Evolutionary conservation across 2,113 vertebrate species (phyloP).

Genomic region (Cromileptes altivelis): DNA sequence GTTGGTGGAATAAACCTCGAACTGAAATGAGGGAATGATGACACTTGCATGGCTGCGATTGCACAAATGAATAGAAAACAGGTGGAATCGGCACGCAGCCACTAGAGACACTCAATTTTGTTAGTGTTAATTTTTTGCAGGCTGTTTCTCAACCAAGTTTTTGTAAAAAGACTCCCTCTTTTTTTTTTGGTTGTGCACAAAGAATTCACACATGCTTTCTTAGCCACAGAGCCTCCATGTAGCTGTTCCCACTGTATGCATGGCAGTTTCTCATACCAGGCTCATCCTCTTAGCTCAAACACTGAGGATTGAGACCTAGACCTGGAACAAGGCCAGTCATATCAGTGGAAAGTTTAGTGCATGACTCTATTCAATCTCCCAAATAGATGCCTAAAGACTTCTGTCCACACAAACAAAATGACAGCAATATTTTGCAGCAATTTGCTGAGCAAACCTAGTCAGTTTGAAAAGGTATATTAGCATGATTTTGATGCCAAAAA

Average conservation of each 20-base stretch:
- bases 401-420: slow-evolving; percentile 52
- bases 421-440: slow-evolving; percentile 68
- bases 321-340: slow-evolving; percentile 27
- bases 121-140: slow-evolving; percentile 62
- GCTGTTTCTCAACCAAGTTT: slow-evolving; percentile 36
- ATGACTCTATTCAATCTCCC: slow-evolving; percentile 29
- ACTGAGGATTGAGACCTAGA: slow-evolving; percentile 39
- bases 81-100: slow-evolving; percentile 67
- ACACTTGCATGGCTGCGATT: slow-evolving; percentile 74
- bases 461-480: slow-evolving; percentile 66
- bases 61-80: slow-evolving; percentile 79
- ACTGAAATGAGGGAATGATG: slow-evolving; percentile 74
- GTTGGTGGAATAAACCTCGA: slow-evolving; percentile 51
- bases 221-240: slow-evolving; percentile 22
- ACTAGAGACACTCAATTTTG: slow-evolving; percentile 58
- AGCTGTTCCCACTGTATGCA: slow-evolving; percentile 4
- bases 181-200: slow-evolving; percentile 42
- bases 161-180: slow-evolving; percentile 14
- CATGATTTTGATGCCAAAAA: slow-evolving; percentile 67
- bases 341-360: slow-evolving; percentile 46
- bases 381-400: slow-evolving; percentile 50
- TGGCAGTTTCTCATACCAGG: slow-evolving; percentile 39
- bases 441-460: slow-evolving; percentile 71
- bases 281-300: slow-evolving; percentile 55
- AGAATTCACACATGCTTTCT: slow-evolving; percentile 35